phyloP scores from a whole-genome alignment of 2,797 vertebrate species.

The Rhinella marina region DNA sequence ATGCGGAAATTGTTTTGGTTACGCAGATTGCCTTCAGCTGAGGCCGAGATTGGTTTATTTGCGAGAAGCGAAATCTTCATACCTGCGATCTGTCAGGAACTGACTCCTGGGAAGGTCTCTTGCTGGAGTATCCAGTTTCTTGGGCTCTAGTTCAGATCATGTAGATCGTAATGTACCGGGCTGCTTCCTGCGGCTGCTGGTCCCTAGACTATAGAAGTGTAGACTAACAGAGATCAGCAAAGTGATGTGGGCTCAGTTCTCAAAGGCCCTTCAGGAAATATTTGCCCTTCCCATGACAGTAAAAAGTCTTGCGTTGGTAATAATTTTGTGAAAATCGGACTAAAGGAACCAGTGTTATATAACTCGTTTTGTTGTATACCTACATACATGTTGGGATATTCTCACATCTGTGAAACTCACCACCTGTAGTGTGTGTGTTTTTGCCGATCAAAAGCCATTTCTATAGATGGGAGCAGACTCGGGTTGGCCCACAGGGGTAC shows the following conservation, averaged over 20 bases:
- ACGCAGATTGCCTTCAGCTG: constrained; percentile 40
- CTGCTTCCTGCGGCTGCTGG: neutral
- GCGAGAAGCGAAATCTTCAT: constrained; percentile 20
- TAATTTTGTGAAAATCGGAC: too few species aligned
- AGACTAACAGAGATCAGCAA: neutral
- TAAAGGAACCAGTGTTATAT: too few species aligned
- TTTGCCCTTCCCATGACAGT: too few species aligned
- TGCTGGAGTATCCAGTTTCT: neutral
- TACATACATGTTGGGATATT: too few species aligned
- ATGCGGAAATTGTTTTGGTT: constrained; percentile 50
- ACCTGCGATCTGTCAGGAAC: constrained; percentile 25
- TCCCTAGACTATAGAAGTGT: neutral
- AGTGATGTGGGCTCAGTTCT: neutral
- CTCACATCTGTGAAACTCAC: too few species aligned
- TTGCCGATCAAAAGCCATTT: too few species aligned
- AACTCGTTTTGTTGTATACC: too few species aligned
- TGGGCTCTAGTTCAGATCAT: neutral
- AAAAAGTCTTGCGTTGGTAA: too few species aligned
- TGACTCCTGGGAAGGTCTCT: neutral
- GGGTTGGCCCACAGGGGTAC: too few species aligned
- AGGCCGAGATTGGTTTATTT: constrained; percentile 6
- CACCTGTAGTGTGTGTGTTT: too few species aligned
- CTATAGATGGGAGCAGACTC: too few species aligned
- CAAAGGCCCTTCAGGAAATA: neutral
- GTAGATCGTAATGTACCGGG: neutral